Conservation (phyloP, 2,888 invertebrate species). For the Cerastis rubricosa region DNA sequence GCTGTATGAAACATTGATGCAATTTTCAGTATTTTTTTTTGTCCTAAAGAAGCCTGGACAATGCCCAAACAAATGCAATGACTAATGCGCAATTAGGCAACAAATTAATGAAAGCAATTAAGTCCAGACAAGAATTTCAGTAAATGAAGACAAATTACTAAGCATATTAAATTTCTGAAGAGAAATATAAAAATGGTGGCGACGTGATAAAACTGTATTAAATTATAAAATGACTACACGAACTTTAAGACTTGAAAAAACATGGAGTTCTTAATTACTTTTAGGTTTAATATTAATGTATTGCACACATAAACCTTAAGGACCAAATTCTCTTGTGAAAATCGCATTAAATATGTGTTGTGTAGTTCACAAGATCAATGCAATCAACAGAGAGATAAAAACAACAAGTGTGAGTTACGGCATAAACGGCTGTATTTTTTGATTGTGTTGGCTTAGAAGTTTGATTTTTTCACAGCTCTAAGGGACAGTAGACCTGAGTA, state of each 20-base stretch:
- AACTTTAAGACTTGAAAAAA: too few relatives aligned
- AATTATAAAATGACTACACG: neutral
- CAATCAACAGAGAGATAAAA: neutral
- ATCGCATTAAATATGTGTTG: neutral
- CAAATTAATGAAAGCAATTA: constrained; percentile 9
- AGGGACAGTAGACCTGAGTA: too few relatives aligned
- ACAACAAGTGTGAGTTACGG: too few relatives aligned
- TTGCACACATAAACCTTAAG: neutral
- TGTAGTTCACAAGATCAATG: neutral
- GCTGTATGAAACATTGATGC: neutral
- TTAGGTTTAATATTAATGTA: neutral
- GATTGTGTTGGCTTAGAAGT: too few relatives aligned
- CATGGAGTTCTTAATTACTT: neutral
- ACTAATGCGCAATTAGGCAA: constrained; percentile 6
- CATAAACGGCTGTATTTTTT: too few relatives aligned
- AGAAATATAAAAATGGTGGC: neutral
- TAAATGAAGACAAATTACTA: constrained; percentile 22
- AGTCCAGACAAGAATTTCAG: constrained; percentile 15
- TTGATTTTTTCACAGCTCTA: too few relatives aligned
- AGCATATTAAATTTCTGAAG: neutral
- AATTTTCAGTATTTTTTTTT: neutral
- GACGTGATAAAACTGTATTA: neutral
- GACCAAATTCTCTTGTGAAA: neutral
- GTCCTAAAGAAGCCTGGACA: constrained; percentile 17
- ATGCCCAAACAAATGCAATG: too few relatives aligned